Percentiles rank a stretch among this genome's conserved stretches.
phyloP scores from a whole-genome alignment of 2,888 invertebrate genomes.

The Timandra comae region DNA sequence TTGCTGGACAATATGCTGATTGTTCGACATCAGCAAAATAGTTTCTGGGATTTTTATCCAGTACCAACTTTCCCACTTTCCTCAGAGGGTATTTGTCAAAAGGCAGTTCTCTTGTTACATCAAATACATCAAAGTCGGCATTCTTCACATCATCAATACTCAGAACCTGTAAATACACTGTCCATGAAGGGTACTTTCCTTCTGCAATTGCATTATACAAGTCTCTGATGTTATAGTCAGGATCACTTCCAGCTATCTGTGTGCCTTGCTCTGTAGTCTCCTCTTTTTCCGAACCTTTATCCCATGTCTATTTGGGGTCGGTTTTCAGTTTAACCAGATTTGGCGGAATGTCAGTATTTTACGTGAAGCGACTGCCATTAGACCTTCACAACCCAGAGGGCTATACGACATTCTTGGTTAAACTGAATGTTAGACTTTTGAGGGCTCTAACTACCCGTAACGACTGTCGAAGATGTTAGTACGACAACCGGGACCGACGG shows the following conservation, averaged over 20 bases:
- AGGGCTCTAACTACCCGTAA: no score
- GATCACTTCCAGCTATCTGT: slow-evolving; percentile 81
- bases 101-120: slow-evolving; percentile 91
- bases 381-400: no score
- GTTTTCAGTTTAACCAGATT: no score
- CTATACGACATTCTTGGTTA: no score
- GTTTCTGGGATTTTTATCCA: slow-evolving; percentile 90
- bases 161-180: slow-evolving; percentile 87
- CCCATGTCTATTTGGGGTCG: no score
- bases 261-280: no score
- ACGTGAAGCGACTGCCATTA: no score
- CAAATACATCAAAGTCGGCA: slow-evolving; percentile 90
- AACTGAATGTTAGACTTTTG: no score
- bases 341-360: no score
- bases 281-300: no score
- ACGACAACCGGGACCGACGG: no score
- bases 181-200: slow-evolving; percentile 85
- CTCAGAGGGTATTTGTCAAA: slow-evolving; percentile 84
- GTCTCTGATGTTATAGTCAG: slow-evolving; percentile 90
- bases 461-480: no score
- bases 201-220: slow-evolving; percentile 88
- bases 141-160: slow-evolving; percentile 85
- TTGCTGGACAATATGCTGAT: slow-evolving; percentile 88
- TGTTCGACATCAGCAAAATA: slow-evolving; percentile 94
- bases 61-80: slow-evolving; percentile 85